Base-by-base conservation (phyloP, 2,888 invertebrate species). In the Diaperis boleti region DNA sequence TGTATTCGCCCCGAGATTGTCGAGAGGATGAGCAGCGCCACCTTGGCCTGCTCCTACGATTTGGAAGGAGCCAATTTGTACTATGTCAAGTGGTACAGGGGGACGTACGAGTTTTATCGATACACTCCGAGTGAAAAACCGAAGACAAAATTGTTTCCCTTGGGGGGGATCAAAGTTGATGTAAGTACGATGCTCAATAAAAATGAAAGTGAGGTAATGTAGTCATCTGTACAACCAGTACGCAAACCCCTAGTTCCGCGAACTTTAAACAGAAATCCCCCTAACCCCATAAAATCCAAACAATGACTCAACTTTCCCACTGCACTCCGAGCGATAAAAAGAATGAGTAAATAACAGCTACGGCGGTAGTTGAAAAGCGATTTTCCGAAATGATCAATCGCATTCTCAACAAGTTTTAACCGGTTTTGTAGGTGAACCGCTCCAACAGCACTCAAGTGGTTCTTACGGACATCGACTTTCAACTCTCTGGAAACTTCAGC, bases 61-160 rank as follows among this genome's bases (percentile, higher is more conserved):
- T 86, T 93, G 82, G 89, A 92, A 75, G 88, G 87, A 0, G 88
- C 87, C 2, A 89, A 88, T 0, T 84, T 95, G 44, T 94, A 94
- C 82, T 88, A 92, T 2, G 91, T 94, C 65, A 94, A 94, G 83
- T 94, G 93, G 91, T 94, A 94, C 82, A 85, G 94, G 59, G 94
- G 94, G 3, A 87, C 83, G 75, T 86, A 89, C 75, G 94, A 95
- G 83, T 94, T 94, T 83, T 94, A 92, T 83, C 85, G 94, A 69
- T 94, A 87, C 77, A 89, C 91, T 7, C 94, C 94, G 0, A 86
- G 86, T 72, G 92, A 92, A 72, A 81, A 81, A n/a, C 91, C 91
- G 3, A 84, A 85, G 41, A 89, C 87, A 3, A 92, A 91, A 81
- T 87, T 88, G 59, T 94, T 94, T 81, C 86, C 87, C 49, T 83